Evolutionary conservation across 2,113 vertebrate species (phyloP).

Genomic region (Callorhinus ursinus): DNA sequence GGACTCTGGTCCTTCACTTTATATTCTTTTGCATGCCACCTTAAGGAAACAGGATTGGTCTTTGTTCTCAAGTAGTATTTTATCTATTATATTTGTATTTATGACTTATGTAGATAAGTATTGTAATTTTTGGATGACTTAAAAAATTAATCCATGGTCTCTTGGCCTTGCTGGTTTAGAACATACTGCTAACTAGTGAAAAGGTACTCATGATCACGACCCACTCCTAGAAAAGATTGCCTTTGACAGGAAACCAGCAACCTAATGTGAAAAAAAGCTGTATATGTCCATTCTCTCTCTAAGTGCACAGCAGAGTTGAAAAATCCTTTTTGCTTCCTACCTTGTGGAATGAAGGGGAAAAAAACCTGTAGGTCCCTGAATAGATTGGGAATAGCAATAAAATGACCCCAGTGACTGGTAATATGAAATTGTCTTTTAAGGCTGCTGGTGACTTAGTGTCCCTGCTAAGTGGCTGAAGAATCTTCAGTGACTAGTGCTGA

Average conservation of each 20-base stretch:
- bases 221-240: not conserved
- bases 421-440: constrained; percentile 11
- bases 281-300: not conserved
- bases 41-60: not conserved
- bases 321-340: not conserved
- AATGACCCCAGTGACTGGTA: not conserved
- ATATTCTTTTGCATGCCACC: not conserved
- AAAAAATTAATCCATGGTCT: not conserved
- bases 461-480: not conserved
- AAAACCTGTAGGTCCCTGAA: not conserved
- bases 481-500: not conserved
- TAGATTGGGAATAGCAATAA: not conserved
- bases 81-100: not conserved
- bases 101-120: not conserved
- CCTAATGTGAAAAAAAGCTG: not conserved
- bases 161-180: not conserved
- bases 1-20: not conserved
- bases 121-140: not conserved
- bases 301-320: not conserved
- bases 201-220: not conserved
- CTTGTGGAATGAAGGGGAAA: not conserved
- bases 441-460: not conserved
- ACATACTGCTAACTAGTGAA: not conserved
- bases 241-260: not conserved
- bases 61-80: constrained; percentile 48